These are phyloP conservation scores for Copidosoma floridanum DNA, from an alignment of 1,140 invertebrate genomes.

Conservation along the genomic window DNA sequence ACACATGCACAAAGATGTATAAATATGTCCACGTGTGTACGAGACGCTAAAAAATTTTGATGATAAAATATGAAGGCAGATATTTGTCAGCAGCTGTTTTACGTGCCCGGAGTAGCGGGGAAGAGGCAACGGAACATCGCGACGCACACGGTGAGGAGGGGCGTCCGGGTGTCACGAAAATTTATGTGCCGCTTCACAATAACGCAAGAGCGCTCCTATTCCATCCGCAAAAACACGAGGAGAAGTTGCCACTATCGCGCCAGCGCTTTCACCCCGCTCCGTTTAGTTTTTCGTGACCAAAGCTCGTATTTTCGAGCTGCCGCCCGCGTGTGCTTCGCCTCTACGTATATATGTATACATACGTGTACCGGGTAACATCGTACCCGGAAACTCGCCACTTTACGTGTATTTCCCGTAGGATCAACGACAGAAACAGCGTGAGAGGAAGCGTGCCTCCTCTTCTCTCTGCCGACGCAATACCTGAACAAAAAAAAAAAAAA, in stretches of 20 bases:
- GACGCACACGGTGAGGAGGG: too few relatives aligned
- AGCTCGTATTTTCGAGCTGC: conserved; percentile 35
- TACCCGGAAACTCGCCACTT: conserved; percentile 37
- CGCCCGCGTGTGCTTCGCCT: too few relatives aligned
- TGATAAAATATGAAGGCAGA: not conserved
- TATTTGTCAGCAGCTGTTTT: conserved; percentile 1
- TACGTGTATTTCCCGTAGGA: conserved; percentile 41
- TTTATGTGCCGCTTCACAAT: conserved; percentile 13
- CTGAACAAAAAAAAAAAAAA: too few relatives aligned
- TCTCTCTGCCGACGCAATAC: too few relatives aligned
- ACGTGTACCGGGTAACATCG: conserved; percentile 31
- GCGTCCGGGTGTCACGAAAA: too few relatives aligned
- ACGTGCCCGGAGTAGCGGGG: too few relatives aligned
- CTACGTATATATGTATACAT: too few relatives aligned
- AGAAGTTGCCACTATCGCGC: not conserved
- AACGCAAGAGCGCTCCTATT: conserved; percentile 5
- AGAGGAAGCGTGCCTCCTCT: conserved; percentile 24
- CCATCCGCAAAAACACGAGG: conserved; percentile 11
- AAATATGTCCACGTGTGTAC: not conserved
- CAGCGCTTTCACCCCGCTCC: too few relatives aligned
- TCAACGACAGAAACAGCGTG: conserved; percentile 34
- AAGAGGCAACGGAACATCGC: too few relatives aligned
- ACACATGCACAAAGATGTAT: not conserved
- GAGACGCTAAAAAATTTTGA: not conserved
- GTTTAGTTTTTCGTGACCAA: conserved; percentile 25